Evolutionary conservation across 2,888 invertebrate genomes (phyloP).

Genomic region (Melipona beecheii): DNA sequence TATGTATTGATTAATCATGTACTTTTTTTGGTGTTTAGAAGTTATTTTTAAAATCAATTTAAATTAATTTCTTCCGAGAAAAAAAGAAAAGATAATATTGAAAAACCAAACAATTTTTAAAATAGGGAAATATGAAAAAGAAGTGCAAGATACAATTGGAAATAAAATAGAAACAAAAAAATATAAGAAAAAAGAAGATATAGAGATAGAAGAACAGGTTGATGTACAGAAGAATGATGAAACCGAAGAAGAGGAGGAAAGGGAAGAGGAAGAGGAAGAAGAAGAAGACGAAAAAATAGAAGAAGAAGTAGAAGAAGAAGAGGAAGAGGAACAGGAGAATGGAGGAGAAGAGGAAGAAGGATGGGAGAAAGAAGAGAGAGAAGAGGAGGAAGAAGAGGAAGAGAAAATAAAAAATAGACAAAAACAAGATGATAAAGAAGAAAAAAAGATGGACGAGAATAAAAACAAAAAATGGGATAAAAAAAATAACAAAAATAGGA

Average conservation of each 20-base stretch:
- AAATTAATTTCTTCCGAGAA: constrained; percentile 61
- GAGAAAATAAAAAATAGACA: constrained; percentile 77
- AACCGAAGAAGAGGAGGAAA: constrained; percentile 75
- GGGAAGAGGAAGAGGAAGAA: constrained; percentile 31
- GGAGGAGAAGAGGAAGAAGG: constrained; percentile 54
- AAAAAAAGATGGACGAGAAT: constrained; percentile 60
- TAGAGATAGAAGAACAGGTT: constrained; percentile 50
- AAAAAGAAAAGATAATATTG: constrained; percentile 65
- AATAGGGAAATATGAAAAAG: constrained; percentile 67
- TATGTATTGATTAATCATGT: constrained; percentile 23
- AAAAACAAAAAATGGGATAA: constrained; percentile 79
- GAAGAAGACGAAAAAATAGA: constrained; percentile 56
- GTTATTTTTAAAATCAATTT: constrained; percentile 36
- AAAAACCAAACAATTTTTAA: constrained; percentile 57
- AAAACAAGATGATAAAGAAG: constrained; percentile 72
- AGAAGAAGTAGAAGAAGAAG: constrained; percentile 69
- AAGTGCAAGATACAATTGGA: constrained; percentile 56
- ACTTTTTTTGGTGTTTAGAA: constrained; percentile 52
- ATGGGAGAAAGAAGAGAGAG: no score
- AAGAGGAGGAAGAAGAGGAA: constrained; percentile 54
- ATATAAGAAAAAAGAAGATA: constrained; percentile 85
- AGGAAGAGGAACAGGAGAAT: constrained; percentile 59
- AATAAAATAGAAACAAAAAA: constrained; percentile 54
- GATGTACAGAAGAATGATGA: constrained; percentile 69
- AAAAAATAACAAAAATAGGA: constrained; percentile 59